phyloP scores from a whole-genome alignment of 1,140 invertebrate genomes.

The Adoxophyes honmai region DNA sequence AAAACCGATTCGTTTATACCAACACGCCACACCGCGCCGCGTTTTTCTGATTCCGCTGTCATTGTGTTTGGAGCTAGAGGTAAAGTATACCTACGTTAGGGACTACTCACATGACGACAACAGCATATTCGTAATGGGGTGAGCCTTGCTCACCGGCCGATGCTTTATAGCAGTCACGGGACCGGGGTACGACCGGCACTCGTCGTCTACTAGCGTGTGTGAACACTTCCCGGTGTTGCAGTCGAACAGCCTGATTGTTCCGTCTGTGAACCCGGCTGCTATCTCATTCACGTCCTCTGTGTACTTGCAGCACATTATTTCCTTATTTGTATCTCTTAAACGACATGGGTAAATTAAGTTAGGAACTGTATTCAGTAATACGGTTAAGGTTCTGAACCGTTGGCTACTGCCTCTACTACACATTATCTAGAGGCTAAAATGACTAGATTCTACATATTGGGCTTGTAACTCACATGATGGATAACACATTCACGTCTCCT shows the following conservation, averaged over 20 bases:
- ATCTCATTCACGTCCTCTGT: conserved; percentile 78
- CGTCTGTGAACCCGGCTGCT: conserved; percentile 78
- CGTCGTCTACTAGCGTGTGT: conserved; percentile 69
- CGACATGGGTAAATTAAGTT: conserved; percentile 11
- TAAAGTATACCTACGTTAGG: too few relatives aligned
- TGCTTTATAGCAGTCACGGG: conserved; percentile 79
- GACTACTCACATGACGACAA: conserved; percentile 77
- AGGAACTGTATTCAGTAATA: too few relatives aligned
- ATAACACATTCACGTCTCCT: conserved; percentile 59
- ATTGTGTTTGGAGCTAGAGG: too few relatives aligned
- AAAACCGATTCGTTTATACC: too few relatives aligned
- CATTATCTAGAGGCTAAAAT: too few relatives aligned
- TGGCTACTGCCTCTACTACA: too few relatives aligned
- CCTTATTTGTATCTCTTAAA: conserved; percentile 73
- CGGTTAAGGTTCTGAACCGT: too few relatives aligned
- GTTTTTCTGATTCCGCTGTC: too few relatives aligned
- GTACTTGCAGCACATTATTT: conserved; percentile 79
- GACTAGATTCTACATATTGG: too few relatives aligned
- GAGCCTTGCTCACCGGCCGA: conserved; percentile 75
- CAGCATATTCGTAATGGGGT: conserved; percentile 77
- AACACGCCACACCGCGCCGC: too few relatives aligned
- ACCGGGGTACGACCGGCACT: conserved; percentile 75
- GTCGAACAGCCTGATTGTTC: conserved; percentile 76
- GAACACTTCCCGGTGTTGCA: conserved; percentile 59
- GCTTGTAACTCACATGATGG: conserved; percentile 51